Percentiles rank a stretch among this genome's conserved stretches.
Conservation (phyloP, 2,113 vertebrate species). For the Candoia aspera region DNA sequence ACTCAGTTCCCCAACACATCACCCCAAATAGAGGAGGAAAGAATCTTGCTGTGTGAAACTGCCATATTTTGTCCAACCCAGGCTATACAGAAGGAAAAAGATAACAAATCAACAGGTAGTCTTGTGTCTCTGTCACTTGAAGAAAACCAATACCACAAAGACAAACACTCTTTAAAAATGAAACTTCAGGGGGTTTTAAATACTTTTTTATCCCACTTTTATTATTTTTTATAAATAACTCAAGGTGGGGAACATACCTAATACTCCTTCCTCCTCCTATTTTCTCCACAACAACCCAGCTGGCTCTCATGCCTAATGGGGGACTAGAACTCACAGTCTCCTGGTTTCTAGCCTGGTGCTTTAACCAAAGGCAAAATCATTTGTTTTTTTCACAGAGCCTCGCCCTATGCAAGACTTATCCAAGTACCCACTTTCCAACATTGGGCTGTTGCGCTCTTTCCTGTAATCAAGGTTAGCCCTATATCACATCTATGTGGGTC, state of each 20-base stretch:
- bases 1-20: neutral
- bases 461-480: neutral
- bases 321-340: too few species aligned
- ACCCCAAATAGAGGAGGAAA: neutral
- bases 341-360: too few species aligned
- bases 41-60: neutral
- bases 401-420: neutral
- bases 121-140: neutral
- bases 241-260: too few species aligned
- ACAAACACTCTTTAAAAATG: neutral
- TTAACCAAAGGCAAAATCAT: neutral
- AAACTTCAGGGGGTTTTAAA: too few species aligned
- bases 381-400: neutral
- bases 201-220: too few species aligned
- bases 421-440: neutral
- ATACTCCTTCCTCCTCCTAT: too few species aligned
- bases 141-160: neutral
- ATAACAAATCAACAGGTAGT: neutral
- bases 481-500: neutral
- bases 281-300: too few species aligned
- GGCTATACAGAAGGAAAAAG: neutral
- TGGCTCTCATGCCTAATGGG: too few species aligned
- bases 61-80: neutral
- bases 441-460: neutral
- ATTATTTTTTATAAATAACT: too few species aligned